Percentiles rank a stretch among this genome's conserved stretches.
phyloP scores from a whole-genome alignment of 2,113 vertebrate species.

The Rhinopithecus roxellana region DNA sequence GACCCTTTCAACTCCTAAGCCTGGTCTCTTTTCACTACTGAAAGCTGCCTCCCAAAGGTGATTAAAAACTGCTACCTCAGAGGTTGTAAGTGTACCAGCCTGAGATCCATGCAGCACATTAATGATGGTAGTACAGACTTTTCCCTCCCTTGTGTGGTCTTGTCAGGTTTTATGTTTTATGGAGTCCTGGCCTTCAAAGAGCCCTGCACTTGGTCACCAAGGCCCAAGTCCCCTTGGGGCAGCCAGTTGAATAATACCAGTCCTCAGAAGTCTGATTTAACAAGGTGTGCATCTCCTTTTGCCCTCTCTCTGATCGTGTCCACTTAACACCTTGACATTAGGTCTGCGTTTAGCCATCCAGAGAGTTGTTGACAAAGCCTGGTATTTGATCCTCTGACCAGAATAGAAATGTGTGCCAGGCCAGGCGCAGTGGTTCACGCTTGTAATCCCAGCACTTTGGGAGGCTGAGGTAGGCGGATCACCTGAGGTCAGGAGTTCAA shows the following conservation, averaged over 20 bases:
- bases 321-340: not conserved
- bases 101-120: not conserved
- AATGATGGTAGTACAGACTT: rapidly evolving
- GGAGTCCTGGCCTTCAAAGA: not conserved
- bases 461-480: too few relatives aligned
- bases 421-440: too few relatives aligned
- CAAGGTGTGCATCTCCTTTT: not conserved
- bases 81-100: not conserved
- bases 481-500: too few relatives aligned
- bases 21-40: not conserved
- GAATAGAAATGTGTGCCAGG: not conserved
- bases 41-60: not conserved
- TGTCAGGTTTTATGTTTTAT: not conserved
- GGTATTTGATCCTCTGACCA: not conserved
- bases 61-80: not conserved
- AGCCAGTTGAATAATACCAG: not conserved
- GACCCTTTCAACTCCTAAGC: not conserved
- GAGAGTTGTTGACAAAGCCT: not conserved
- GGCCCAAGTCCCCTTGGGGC: not conserved
- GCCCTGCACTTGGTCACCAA: not conserved
- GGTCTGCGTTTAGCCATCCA: not conserved
- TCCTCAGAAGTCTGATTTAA: not conserved
- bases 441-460: too few relatives aligned
- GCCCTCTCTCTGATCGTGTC: not conserved
- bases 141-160: not conserved